Evolutionary conservation across 2,113 vertebrate genomes (phyloP).

Genomic region (Eidolon helvum): DNA sequence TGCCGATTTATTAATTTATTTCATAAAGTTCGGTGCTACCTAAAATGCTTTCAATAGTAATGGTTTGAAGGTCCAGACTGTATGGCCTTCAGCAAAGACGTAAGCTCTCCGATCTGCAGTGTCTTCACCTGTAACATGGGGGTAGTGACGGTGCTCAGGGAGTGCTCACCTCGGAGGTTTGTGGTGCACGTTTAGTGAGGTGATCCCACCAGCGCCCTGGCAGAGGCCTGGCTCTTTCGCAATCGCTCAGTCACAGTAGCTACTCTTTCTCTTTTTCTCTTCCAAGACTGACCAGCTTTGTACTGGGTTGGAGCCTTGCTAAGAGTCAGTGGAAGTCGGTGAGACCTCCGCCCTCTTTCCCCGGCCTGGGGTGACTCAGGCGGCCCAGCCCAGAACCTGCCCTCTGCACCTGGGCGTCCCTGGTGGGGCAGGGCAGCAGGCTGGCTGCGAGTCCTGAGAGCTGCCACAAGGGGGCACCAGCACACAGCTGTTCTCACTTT

Average conservation of each 20-base stretch:
- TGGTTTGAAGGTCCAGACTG: not conserved
- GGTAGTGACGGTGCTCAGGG: not conserved
- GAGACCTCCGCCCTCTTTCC: not conserved
- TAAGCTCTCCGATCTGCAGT: not conserved
- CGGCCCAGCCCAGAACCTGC: not conserved
- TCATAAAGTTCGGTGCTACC: not conserved
- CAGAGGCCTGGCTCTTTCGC: not conserved
- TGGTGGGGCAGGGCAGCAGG: fast-evolving
- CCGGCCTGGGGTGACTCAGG: not conserved
- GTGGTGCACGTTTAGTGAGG: not conserved
- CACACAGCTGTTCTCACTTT: not conserved
- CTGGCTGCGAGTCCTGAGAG: no score
- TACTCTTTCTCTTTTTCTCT: not conserved
- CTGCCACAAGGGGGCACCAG: conserved; percentile 17
- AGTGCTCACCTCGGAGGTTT: not conserved
- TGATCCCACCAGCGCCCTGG: not conserved
- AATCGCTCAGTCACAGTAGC: not conserved
- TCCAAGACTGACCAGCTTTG: not conserved
- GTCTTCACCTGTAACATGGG: not conserved
- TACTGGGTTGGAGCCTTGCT: not conserved
- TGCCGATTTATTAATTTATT: not conserved
- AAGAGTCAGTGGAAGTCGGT: not conserved
- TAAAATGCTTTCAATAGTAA: not conserved
- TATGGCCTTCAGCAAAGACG: not conserved
- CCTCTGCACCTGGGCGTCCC: not conserved